phyloP scores from a whole-genome alignment of 2,797 vertebrate genomes.

The Eulemur mongoz region DNA sequence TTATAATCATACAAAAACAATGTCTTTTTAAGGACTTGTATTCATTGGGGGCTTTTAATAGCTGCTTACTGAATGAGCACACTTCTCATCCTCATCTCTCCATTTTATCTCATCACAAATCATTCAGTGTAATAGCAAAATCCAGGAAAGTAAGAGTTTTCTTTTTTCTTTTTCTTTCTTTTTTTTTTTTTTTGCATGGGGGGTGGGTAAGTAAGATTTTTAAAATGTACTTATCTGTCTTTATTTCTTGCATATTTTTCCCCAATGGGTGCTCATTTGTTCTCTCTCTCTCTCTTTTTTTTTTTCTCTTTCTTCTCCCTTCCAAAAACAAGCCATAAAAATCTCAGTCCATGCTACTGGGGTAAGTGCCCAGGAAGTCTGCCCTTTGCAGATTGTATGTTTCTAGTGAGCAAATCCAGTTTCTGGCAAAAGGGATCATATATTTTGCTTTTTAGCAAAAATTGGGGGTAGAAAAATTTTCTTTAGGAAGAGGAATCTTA shows the following conservation, averaged over 20 bases:
- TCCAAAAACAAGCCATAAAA: neutral
- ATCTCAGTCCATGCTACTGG: neutral
- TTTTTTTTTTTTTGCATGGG: no score
- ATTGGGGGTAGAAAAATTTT: neutral
- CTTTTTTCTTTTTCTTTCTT: no score
- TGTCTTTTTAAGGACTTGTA: neutral
- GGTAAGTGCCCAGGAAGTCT: neutral
- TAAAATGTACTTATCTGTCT: neutral
- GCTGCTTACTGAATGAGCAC: neutral
- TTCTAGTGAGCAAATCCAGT: neutral
- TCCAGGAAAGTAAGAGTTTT: neutral
- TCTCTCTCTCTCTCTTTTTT: accelerated
- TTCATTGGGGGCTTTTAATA: neutral
- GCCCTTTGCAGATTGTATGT: neutral
- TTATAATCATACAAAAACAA: neutral
- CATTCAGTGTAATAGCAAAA: neutral
- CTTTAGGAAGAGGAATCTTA: neutral
- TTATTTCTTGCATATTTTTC: neutral
- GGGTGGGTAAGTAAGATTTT: neutral
- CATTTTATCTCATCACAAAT: neutral
- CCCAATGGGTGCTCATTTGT: no score
- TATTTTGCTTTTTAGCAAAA: neutral
- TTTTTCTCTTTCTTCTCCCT: neutral
- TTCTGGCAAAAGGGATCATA: neutral
- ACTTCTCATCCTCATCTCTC: neutral